Base-by-base conservation (phyloP, 2,113 vertebrate genomes). In the Amblyornis subalaris region DNA sequence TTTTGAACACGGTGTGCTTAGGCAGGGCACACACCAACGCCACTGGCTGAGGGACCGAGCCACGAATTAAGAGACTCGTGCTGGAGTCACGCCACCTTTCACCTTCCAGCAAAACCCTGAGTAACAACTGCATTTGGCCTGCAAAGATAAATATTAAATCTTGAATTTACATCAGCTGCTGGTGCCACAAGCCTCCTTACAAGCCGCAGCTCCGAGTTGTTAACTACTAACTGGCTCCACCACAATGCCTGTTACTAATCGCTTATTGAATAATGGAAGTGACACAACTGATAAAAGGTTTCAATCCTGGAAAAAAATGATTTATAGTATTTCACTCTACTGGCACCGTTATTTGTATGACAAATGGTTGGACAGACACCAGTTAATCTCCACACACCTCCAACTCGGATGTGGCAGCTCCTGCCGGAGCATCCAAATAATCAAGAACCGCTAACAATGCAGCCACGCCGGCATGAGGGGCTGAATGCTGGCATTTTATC, bases 271-370 rank as follows among this genome's bases (percentile, higher is more conserved):
- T 98, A 98, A 99, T 99, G 99, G 97, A 99, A 98, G 98, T 98
- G 99, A 98, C 99, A 99, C 98, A 98, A 97, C 98, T 98, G 99
- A 99, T 99, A 98, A 99, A 99, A 99, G 98, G 98, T 98, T 99
- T 99, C 99, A 98, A 98, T 98, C 98, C 93, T 84, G 95, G 98
- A 75, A 88, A 96, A 93, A 96, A 97, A 98, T 98, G 98, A 99
- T 98, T 98, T 97, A 99, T 98, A 97, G 97, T 97, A 98, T 98
- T 98, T 98, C 98, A 98, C 98, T 98, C 98, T 98, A 97, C 97
- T 96, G 98, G 97, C 97, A 95, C 96, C 35, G 96, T 97, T 97
- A 97, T 98, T 98, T 97, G 97, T 89, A 96, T 98, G 98, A 99
- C 96, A 97, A 98, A 99, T 98, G 95, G 98, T 87, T 40, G 93